Conservation (phyloP, 2,797 vertebrate genomes). For the Pseudopleuronectes americanus region DNA sequence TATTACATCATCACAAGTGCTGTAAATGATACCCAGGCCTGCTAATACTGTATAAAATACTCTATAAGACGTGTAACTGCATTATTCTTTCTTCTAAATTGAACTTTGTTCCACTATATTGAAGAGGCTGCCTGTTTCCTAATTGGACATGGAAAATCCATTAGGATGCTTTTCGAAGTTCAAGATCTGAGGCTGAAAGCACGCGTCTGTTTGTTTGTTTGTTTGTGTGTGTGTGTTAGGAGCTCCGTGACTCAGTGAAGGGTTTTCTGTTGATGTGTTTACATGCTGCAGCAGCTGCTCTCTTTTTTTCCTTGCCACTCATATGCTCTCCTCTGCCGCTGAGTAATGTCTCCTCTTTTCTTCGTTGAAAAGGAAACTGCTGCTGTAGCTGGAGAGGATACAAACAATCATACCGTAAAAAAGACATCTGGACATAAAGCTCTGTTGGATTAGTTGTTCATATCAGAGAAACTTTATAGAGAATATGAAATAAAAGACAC, state of each 20-base stretch:
- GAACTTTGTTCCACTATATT: background rate
- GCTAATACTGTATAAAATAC: background rate
- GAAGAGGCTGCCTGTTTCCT: conserved; percentile 28
- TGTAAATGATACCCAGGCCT: too few relatives aligned
- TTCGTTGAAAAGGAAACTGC: conserved; percentile 29
- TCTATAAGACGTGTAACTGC: background rate
- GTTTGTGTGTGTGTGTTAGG: conserved; percentile 12
- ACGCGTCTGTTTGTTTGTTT: conserved; percentile 13
- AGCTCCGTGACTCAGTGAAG: conserved; percentile 40
- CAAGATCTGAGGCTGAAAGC: conserved; percentile 12
- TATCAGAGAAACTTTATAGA: background rate
- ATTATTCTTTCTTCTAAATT: background rate
- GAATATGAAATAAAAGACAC: background rate
- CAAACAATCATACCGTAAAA: background rate
- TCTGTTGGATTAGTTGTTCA: background rate
- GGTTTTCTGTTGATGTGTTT: conserved; percentile 63
- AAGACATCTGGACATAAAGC: conserved; percentile 7
- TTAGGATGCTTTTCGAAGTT: conserved; percentile 6
- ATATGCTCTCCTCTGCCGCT: conserved; percentile 29
- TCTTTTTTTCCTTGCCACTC: conserved; percentile 15
- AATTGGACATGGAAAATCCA: conserved; percentile 13
- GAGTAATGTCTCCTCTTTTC: conserved; percentile 12
- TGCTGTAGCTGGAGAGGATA: background rate
- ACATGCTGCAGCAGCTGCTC: conserved; percentile 57
- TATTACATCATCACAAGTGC: too few relatives aligned